Conservation (phyloP, 1,140 invertebrate species). For the Tyrophagus putrescentiae region DNA sequence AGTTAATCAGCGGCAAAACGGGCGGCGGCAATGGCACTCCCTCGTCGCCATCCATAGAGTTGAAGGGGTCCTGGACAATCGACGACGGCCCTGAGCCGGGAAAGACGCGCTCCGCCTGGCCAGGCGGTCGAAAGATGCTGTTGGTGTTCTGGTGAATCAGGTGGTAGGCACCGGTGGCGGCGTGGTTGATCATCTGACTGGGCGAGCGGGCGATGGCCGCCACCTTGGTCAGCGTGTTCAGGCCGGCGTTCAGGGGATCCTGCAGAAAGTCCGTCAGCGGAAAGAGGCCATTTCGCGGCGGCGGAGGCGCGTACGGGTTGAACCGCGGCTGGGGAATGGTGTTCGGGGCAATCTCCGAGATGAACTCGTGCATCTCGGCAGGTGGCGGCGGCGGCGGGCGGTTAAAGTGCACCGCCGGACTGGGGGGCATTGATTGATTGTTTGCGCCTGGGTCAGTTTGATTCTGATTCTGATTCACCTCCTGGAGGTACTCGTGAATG, state of each 20-base stretch:
- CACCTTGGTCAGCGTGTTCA: constrained; percentile 19
- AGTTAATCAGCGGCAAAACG: constrained; percentile 21
- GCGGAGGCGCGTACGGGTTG: constrained; percentile 21
- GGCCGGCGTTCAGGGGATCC: constrained; percentile 17
- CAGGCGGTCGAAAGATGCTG: constrained; percentile 10
- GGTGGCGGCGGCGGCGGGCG: too few relatives aligned
- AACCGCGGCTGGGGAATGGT: background rate
- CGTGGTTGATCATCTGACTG: constrained; percentile 6
- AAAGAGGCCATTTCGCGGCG: background rate
- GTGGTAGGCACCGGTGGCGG: constrained; percentile 1
- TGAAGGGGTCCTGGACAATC: background rate
- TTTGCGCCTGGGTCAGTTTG: too few relatives aligned
- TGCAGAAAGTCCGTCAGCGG: constrained; percentile 11
- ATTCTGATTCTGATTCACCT: background rate
- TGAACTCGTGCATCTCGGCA: constrained; percentile 20
- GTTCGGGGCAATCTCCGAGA: background rate
- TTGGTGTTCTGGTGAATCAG: background rate
- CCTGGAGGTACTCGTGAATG: background rate
- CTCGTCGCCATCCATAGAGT: background rate
- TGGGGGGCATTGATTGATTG: too few relatives aligned
- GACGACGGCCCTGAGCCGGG: background rate
- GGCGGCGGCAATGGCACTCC: constrained; percentile 17
- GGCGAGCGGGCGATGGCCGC: constrained; percentile 12
- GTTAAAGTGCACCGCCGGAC: too few relatives aligned
- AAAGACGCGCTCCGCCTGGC: background rate